Conservation (phyloP, 2,797 vertebrate genomes). For the Emydoidea blandingii region DNA sequence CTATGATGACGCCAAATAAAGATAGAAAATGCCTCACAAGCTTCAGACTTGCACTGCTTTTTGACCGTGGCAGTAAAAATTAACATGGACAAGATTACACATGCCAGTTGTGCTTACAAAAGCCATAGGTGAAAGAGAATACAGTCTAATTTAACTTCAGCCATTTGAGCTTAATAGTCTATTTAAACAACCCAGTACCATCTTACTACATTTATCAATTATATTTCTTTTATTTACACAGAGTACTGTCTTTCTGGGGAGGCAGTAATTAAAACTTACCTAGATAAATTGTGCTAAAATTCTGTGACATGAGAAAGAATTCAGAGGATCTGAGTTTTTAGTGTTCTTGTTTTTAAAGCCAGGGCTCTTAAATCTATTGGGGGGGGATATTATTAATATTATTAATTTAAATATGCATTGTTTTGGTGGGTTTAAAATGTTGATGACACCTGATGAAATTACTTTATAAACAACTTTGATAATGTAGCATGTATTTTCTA, state of each 20-base stretch:
- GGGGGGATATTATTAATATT: conserved; percentile 56
- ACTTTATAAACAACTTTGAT: not conserved
- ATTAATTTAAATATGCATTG: conserved; percentile 49
- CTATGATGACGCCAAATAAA: conserved; percentile 72
- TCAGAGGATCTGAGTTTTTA: conserved; percentile 42
- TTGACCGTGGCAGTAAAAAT: conserved; percentile 78
- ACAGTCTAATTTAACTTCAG: conserved; percentile 75
- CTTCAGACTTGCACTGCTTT: conserved; percentile 72
- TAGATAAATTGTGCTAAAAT: conserved; percentile 56
- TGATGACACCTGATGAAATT: not conserved
- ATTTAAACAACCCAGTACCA: conserved; percentile 68
- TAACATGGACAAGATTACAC: conserved; percentile 78
- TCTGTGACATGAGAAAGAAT: conserved; percentile 22
- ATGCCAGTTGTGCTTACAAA: conserved; percentile 72
- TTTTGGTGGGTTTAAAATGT: conserved; percentile 30
- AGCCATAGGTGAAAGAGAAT: conserved; percentile 69
- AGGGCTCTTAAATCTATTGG: conserved; percentile 35
- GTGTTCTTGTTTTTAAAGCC: conserved; percentile 15
- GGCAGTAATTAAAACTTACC: conserved; percentile 71
- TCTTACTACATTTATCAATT: conserved; percentile 74
- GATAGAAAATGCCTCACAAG: conserved; percentile 75
- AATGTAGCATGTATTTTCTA: not conserved
- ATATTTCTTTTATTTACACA: conserved; percentile 72
- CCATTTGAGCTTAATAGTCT: conserved; percentile 70
- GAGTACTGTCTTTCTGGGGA: conserved; percentile 55